Evolutionary conservation across 1,140 invertebrate species (phyloP), one percentile per base, ranked within the genome.

Genomic region (Plectrocnemia conspersa): DNA sequence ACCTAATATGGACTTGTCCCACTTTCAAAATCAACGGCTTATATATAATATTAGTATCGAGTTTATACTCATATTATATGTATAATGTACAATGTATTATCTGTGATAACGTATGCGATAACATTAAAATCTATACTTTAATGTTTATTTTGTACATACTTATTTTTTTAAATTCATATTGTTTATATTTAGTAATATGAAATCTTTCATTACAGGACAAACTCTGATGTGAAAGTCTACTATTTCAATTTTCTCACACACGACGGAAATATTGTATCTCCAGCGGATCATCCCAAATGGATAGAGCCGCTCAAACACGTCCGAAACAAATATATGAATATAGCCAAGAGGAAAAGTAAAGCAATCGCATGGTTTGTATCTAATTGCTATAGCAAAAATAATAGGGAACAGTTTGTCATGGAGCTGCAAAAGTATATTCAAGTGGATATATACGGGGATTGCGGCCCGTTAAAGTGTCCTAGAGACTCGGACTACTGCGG

Each of bases 381-480:
- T 18, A 80, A 84, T 62, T 86, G 84, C 64, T 47, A 67, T 10
- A 76, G 77, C 0, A 50, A 66, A 1, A 79, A 77, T 40, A 63
- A 68, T n/a, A 64, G 85, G 4, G 72, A 81, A 60, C 49, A 68
- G 2, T 76, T 79, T 52, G 79, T 78, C 0, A 60, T 64, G 16
- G 68, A 79, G 54, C 66, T 87, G 4, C 63, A 73, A 41, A 70
- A 79, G 44, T 72, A 74, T 55, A 75, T 86, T 11, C 22, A 65
- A 3, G 77, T 88, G 4, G 82, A 88, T 64, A 74, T 85, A n/a
- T 88, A 79, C 62, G 85, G 85, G 5, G 66, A 63, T 1, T 88
- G 85, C 62, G 76, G 77, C 1, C 48, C 41, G 0, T 55, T 67
- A 1, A 48, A 64, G 38, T 67, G 74, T 54, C 59, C 64, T 0